These are phyloP conservation scores for Gephyroberyx darwinii DNA, from an alignment of 2,797 vertebrate genomes.

Conservation along the genomic window DNA sequence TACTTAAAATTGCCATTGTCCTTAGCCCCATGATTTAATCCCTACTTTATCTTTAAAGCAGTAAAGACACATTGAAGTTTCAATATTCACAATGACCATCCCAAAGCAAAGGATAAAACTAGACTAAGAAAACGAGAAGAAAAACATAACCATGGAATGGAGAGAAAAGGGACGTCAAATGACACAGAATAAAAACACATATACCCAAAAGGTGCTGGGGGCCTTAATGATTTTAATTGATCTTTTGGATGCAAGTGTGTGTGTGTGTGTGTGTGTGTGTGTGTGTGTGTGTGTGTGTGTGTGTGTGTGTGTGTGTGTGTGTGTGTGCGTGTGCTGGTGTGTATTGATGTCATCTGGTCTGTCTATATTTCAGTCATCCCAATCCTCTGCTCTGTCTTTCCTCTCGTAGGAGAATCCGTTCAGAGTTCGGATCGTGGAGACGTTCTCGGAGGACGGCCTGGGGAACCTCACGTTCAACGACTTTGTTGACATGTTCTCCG, in stretches of 20 bases:
- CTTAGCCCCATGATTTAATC: constrained; percentile 37
- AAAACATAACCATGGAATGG: constrained; percentile 1
- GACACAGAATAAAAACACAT: constrained; percentile 21
- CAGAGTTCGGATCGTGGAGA: constrained; percentile 90
- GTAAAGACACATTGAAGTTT: constrained; percentile 18
- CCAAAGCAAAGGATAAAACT: constrained; percentile 12
- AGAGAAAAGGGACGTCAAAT: background rate
- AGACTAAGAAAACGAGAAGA: background rate
- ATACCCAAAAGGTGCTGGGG: background rate
- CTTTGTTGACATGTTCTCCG: constrained; percentile 98
- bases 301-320: constrained; percentile 16
- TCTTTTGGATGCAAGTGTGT: constrained; percentile 14
- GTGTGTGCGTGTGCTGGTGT: background rate
- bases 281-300: background rate
- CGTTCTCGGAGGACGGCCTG: constrained; percentile 92
- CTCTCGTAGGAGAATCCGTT: constrained; percentile 94
- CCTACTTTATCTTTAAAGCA: constrained; percentile 39
- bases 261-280: background rate
- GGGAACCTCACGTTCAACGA: constrained; percentile 96
- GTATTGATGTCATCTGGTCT: background rate
- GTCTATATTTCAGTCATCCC: background rate
- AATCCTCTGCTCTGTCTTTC: background rate
- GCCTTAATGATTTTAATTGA: constrained; percentile 33
- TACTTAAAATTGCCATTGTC: constrained; percentile 43
- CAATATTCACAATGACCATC: constrained; percentile 23